phyloP scores from a whole-genome alignment of 1,140 invertebrate species.

The Dufourea novaeangliae region DNA sequence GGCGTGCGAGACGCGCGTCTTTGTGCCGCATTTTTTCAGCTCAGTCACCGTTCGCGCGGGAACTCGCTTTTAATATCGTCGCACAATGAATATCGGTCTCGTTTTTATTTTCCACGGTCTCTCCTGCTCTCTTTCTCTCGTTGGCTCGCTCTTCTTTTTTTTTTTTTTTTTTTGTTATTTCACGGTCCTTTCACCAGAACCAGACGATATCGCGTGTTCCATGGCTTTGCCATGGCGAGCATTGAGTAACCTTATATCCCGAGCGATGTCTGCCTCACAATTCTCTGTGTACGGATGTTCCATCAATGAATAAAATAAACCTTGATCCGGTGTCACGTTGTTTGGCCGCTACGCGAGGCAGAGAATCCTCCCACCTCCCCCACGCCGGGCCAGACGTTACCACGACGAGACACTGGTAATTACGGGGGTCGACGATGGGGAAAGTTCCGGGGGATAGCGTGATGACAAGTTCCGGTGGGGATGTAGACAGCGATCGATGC shows the following conservation, averaged over 20 bases:
- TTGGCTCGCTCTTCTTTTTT: not conserved
- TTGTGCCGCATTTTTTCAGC: constrained; percentile 4
- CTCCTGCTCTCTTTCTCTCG: not conserved
- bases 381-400: not conserved
- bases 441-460: not conserved
- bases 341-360: not conserved
- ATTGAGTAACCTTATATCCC: constrained; percentile 42
- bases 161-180: not conserved
- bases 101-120: not conserved
- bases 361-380: not conserved
- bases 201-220: constrained; percentile 30
- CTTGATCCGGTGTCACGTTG: not conserved
- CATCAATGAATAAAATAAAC: constrained; percentile 27
- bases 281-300: not conserved
- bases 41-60: not conserved
- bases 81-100: constrained; percentile 3
- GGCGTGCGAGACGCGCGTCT: not conserved
- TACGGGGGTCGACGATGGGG: not conserved
- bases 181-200: not conserved
- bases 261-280: not conserved
- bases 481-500: not conserved
- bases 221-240: not conserved
- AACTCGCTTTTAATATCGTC: constrained; percentile 13
- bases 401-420: not conserved
- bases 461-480: not conserved